Conservation (phyloP, 2,797 vertebrate genomes). For the Poeciliopsis turneri region DNA sequence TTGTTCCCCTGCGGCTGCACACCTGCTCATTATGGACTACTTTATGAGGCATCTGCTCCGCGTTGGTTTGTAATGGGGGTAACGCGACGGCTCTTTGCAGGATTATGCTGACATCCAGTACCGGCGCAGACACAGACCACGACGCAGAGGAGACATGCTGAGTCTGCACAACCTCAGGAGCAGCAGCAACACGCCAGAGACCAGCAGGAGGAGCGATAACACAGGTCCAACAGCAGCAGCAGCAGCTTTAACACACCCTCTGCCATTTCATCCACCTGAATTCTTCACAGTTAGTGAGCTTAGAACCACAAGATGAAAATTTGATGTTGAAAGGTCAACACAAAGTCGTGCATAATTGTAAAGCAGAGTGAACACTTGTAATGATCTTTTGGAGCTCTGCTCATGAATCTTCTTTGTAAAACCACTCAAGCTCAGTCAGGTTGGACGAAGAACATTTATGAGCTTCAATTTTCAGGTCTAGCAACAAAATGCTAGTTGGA, state of each 20-base stretch:
- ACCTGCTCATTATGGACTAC: slow-evolving; percentile 2
- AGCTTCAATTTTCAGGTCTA: background rate
- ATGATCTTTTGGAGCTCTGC: background rate
- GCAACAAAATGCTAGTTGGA: background rate
- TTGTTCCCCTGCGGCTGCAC: slow-evolving; percentile 13
- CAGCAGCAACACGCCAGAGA: slow-evolving; percentile 88
- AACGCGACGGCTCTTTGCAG: slow-evolving; percentile 75
- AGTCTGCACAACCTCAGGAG: slow-evolving; percentile 87
- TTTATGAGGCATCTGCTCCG: background rate
- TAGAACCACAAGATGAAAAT: background rate
- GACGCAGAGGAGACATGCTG: slow-evolving; percentile 90
- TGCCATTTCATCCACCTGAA: background rate
- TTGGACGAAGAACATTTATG: background rate
- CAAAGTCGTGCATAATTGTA: background rate
- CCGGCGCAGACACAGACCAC: slow-evolving; percentile 92
- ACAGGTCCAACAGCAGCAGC: slow-evolving; percentile 77
- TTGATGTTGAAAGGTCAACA: too few relatives aligned
- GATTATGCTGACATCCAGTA: slow-evolving; percentile 99
- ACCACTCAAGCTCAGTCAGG: background rate
- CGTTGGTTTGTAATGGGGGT: slow-evolving; percentile 8
- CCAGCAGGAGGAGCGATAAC: slow-evolving; percentile 87
- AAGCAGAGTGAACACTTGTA: background rate
- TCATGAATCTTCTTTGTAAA: background rate
- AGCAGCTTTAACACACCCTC: slow-evolving; percentile 3
- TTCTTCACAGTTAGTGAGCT: background rate